phyloP scores from a whole-genome alignment of 2,797 vertebrate species.

The Xiphophorus birchmanni region DNA sequence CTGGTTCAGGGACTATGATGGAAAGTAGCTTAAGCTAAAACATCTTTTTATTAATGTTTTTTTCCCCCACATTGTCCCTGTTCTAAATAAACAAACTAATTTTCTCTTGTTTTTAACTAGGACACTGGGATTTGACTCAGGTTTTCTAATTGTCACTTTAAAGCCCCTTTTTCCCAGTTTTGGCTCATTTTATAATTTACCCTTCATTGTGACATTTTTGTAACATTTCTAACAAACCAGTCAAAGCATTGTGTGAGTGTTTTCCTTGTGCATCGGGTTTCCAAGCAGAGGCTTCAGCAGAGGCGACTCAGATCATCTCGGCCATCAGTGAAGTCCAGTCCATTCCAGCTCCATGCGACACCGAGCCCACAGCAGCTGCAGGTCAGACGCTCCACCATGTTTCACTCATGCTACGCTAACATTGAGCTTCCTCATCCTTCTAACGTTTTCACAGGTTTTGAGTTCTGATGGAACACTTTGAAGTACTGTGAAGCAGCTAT shows the following conservation, averaged over 20 bases:
- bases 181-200: background rate
- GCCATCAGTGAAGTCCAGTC: constrained; percentile 88
- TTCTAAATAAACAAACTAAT: background rate
- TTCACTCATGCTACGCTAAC: background rate
- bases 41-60: background rate
- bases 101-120: background rate
- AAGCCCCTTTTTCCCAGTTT: background rate
- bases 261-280: constrained; percentile 34
- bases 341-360: constrained; percentile 89
- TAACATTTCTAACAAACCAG: background rate
- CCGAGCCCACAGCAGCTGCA: constrained; percentile 66
- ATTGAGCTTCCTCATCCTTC: background rate
- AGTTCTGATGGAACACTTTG: background rate
- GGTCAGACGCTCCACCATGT: constrained; percentile 56
- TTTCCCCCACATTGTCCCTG: background rate
- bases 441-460: background rate
- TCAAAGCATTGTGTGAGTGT: background rate
- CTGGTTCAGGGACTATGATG: background rate
- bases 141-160: background rate
- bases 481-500: background rate
- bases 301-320: constrained; percentile 93
- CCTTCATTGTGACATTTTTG: background rate
- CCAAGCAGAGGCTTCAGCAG: constrained; percentile 81
- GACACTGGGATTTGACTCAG: background rate
- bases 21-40: background rate